Percentiles rank a stretch among this genome's conserved stretches.
phyloP scores from a whole-genome alignment of 2,113 vertebrate species.

The Nycticryphes semicollaris region DNA sequence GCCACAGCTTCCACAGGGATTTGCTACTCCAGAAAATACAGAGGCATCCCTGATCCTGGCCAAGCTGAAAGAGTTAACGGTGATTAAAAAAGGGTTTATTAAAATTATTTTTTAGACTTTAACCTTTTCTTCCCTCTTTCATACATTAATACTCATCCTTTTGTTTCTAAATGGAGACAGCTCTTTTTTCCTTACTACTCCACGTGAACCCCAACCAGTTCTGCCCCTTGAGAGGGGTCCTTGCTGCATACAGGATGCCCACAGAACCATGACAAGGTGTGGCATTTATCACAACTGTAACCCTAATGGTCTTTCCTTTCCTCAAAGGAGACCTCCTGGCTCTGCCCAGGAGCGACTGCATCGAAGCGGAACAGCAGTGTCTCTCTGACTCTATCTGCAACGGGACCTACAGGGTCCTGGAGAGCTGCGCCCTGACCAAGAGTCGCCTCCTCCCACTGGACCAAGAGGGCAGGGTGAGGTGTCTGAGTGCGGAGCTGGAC shows the following conservation, averaged over 20 bases:
- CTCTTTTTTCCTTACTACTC: background rate
- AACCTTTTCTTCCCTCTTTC: background rate
- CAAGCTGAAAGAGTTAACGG: background rate
- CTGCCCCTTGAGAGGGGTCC: background rate
- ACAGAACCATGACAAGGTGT: background rate
- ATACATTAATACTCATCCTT: background rate
- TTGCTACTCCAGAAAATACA: background rate
- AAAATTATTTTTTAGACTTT: background rate
- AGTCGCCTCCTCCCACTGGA: constrained; percentile 66
- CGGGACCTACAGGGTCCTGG: constrained; percentile 78
- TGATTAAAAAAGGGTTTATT: background rate
- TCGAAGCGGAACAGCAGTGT: constrained; percentile 82
- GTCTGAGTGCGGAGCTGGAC: constrained; percentile 80
- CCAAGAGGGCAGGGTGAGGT: constrained; percentile 69
- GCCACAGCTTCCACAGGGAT: background rate
- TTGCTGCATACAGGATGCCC: background rate
- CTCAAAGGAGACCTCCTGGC: constrained; percentile 58
- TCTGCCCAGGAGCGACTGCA: constrained; percentile 73
- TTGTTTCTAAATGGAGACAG: background rate
- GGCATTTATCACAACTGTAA: background rate
- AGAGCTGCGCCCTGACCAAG: constrained; percentile 76
- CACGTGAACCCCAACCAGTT: background rate
- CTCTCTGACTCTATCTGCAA: constrained; percentile 78
- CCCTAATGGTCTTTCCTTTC: background rate
- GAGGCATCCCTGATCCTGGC: background rate